These are phyloP conservation scores for Moxostoma hubbsi DNA, from an alignment of 2,797 vertebrate genomes.

Conservation along the genomic window DNA sequence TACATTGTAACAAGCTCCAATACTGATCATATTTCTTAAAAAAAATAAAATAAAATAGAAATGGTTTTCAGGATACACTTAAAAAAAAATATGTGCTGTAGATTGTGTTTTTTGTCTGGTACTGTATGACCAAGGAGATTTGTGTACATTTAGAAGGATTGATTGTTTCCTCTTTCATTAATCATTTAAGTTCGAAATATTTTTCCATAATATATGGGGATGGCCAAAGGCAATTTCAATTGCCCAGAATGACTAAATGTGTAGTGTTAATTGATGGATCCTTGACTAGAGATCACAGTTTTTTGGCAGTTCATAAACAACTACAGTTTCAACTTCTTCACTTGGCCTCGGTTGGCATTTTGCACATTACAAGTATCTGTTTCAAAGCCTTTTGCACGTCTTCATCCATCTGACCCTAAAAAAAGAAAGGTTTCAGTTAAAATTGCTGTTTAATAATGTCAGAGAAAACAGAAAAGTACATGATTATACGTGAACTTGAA, in stretches of 20 bases:
- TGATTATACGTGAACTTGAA: too few species aligned
- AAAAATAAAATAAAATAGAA: conserved; percentile 8
- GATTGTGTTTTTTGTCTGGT: conserved; percentile 15
- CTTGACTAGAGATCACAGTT: conserved; percentile 25
- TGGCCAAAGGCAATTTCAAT: conserved; percentile 8
- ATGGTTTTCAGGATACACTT: conserved; percentile 3
- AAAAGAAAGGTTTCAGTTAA: conserved; percentile 14
- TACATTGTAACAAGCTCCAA: background rate
- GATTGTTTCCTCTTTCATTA: too few species aligned
- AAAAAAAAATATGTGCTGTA: background rate
- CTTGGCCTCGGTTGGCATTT: conserved; percentile 90
- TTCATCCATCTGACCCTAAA: conserved; percentile 98
- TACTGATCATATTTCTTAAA: conserved; percentile 15
- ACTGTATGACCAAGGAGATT: background rate
- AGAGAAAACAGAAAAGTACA: too few species aligned
- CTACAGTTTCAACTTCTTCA: conserved; percentile 66
- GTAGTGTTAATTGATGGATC: conserved; percentile 51
- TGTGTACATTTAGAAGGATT: too few species aligned
- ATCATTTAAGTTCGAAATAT: background rate
- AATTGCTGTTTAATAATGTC: background rate
- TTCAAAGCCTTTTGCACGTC: conserved; percentile 98
- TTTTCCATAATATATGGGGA: conserved; percentile 1
- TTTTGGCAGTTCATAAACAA: conserved; percentile 5
- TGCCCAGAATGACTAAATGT: conserved; percentile 1
- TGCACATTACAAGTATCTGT: conserved; percentile 98